Evolutionary conservation across 2,888 invertebrate species (phyloP), one percentile per base, ranked within the genome.

Genomic region (Campopleginae sp.): DNA sequence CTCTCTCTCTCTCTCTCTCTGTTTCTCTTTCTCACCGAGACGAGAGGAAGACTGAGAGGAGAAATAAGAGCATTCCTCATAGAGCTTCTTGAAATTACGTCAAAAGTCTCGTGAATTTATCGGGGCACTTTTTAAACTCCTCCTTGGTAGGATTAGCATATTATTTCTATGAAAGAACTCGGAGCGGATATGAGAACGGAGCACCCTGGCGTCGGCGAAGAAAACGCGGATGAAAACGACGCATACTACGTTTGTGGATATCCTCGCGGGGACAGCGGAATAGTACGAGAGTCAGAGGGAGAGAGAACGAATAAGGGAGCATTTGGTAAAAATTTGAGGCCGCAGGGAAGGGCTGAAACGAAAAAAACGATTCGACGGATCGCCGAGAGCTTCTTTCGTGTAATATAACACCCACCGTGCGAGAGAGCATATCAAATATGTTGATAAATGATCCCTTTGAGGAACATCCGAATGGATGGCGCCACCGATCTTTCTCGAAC

Each of bases 361-460:
- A 80, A 80, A 58, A 38, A 83, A 85, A 68, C 71, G 80, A 82
- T 82, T 79, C 77, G 72, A 68, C 79, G 72, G 48, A 87, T 61
- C 76, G 78, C 48, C 81, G 74, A 66, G 82, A 82, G 81, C 87
- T 80, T 84, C 80, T 76, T 82, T 82, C 76, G 80, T 84, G 84
- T 81, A 83, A 85, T 87, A 85, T 84, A 86, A 86, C 82, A 82
- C 70, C 74, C 66, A 66, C 44, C 88, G 89, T 87, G 89, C 86
- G 89, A 89, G 88, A 88, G 90, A 92, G 92, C 92, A 92, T 91
- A 93, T 93, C 93, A 93, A 93, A 93, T 93, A 93, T 93, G 93
- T 93, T 93, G 93, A 93, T 93, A 93, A 93, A 93, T 93, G 93
- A 93, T 93, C 89, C 91, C 92, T 93, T 92, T 92, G 93, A 93